Percentiles rank a stretch among this genome's conserved stretches.
Conservation (phyloP, 1,140 invertebrate species). For the Hirudo medicinalis region DNA sequence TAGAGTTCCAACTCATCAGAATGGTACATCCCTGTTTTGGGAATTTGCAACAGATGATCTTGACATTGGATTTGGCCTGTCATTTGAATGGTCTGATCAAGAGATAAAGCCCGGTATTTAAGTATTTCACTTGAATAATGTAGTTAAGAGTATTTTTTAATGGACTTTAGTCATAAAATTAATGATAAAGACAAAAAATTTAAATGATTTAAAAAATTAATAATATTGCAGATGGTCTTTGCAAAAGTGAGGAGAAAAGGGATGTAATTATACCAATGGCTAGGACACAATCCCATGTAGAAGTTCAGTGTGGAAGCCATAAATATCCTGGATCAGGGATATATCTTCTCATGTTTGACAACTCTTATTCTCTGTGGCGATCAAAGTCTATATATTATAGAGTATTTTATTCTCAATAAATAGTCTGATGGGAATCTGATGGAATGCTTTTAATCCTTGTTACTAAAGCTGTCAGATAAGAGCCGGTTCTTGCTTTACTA, state of each 20-base stretch:
- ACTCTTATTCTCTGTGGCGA: constrained; percentile 95
- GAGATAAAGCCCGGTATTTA: constrained; percentile 41
- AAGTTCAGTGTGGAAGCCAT: constrained; percentile 94
- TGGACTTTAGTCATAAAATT: not conserved
- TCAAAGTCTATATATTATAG: constrained; percentile 97
- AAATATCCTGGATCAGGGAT: constrained; percentile 84
- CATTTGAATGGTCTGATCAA: constrained; percentile 77
- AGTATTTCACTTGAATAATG: not conserved
- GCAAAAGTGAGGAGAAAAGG: constrained; percentile 37
- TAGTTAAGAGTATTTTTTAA: not conserved
- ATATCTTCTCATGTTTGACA: constrained; percentile 97
- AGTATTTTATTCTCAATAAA: constrained; percentile 71
- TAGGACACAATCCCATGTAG: constrained; percentile 83
- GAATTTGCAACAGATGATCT: constrained; percentile 97
- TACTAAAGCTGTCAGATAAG: too few relatives aligned
- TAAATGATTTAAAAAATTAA: not conserved
- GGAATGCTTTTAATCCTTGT: too few relatives aligned
- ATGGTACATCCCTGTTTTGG: constrained; percentile 89
- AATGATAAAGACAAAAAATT: too few relatives aligned
- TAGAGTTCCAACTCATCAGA: constrained; percentile 85
- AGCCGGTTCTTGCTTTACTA: too few relatives aligned
- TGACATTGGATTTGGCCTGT: constrained; percentile 96
- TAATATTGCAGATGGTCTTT: not conserved
- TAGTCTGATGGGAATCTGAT: too few relatives aligned
- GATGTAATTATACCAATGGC: constrained; percentile 80